phyloP scores from a whole-genome alignment of 2,113 vertebrate genomes.

The Myodes glareolus region DNA sequence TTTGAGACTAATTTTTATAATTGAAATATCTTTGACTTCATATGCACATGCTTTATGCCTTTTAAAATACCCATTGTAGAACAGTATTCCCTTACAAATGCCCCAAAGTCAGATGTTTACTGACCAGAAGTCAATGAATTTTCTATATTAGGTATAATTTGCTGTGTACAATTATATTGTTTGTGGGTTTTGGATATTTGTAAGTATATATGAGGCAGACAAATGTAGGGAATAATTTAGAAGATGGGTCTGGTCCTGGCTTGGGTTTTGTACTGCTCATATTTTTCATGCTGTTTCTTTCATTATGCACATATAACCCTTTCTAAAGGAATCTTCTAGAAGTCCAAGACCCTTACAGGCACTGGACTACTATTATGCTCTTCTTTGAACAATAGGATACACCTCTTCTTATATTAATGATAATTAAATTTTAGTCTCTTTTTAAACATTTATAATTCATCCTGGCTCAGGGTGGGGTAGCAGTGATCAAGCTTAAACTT shows the following conservation, averaged over 20 bases:
- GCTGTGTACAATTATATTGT: not conserved
- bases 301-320: not conserved
- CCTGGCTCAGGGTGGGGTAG: not conserved
- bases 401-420: not conserved
- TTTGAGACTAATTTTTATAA: conserved; percentile 36
- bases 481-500: not conserved
- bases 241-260: not conserved
- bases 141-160: conserved; percentile 3
- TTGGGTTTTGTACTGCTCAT: not conserved
- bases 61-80: not conserved
- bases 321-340: not conserved
- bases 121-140: not conserved
- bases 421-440: not conserved
- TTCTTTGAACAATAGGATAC: not conserved
- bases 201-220: not conserved
- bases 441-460: not conserved
- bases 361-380: not conserved
- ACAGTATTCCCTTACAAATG: conserved; percentile 26
- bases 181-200: not conserved
- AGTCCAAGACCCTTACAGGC: not conserved
- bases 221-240: not conserved
- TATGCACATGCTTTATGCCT: not conserved
- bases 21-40: conserved; percentile 10
- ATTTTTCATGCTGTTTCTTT: not conserved
- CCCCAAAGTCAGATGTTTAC: not conserved